Evolutionary conservation across 2,113 vertebrate species (phyloP).

Genomic region (Danionella cerebrum): DNA sequence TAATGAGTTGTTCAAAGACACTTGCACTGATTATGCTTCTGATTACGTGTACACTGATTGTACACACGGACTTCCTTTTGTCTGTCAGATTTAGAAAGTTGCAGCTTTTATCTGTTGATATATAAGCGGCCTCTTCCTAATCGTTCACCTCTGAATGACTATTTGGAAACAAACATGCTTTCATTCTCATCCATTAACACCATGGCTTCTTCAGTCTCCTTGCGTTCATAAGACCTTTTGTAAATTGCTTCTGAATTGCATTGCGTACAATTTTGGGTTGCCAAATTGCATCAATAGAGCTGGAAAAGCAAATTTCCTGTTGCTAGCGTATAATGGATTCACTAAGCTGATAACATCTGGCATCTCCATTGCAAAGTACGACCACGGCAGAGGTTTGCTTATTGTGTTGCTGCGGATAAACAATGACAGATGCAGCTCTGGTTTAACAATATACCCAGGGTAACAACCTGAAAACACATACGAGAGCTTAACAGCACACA

Average conservation of each 20-base stretch:
- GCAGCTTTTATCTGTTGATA: not conserved
- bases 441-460: slow-evolving; percentile 31
- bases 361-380: slow-evolving; percentile 2
- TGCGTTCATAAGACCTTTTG: not conserved
- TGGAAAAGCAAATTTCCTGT: not conserved
- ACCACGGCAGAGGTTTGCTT: not conserved
- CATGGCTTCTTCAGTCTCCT: not conserved
- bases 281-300: not conserved
- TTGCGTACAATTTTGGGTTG: not conserved
- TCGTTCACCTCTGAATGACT: slow-evolving; percentile 24
- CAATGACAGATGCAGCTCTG: slow-evolving; percentile 31
- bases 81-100: too few relatives aligned
- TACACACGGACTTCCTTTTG: too few relatives aligned
- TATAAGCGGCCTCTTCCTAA: slow-evolving; percentile 1
- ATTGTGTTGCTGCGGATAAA: slow-evolving; percentile 25
- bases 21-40: too few relatives aligned
- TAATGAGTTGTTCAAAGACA: too few relatives aligned
- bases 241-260: slow-evolving; percentile 16
- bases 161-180: slow-evolving; percentile 22
- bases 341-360: slow-evolving; percentile 35
- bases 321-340: slow-evolving; percentile 1
- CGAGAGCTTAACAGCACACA: not conserved
- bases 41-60: too few relatives aligned
- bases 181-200: not conserved
- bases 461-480: not conserved